Base-by-base conservation (phyloP, 2,113 vertebrate species). In the Regulus satrapa region DNA sequence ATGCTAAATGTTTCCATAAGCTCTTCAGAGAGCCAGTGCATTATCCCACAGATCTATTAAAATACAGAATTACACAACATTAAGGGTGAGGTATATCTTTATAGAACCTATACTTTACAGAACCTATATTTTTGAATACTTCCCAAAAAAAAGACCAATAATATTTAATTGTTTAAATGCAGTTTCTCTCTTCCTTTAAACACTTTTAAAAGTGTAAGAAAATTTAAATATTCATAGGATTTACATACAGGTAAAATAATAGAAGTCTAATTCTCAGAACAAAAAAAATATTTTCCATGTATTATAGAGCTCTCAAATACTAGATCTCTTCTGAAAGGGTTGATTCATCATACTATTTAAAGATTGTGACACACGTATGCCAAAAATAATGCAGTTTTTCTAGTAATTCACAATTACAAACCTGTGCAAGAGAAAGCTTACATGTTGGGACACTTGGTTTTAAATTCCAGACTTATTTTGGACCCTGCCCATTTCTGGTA, bases 261-360 rank as follows among this genome's bases (percentile, higher is more conserved):
- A 79, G 63, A 93, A 58, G 29, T 21, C 55, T 36, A 14, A 24
- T 77, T 91, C 62, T 88, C 56, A 62, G 73, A 89, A 93, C 46
- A 94, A 89, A 91, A 94, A 89, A 91, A 95, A 80, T 7, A 91
- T 79, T 88, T 95, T 26, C 40, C 18, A 11, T 17, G 48, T 67
- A 90, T 88, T 94, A 77, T 8, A 61, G 43, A 93, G 63, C 29
- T 61, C 54, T 85, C 3, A 5, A 80, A 69, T 69, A 52, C 55
- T 49, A 52, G 26, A 93, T 13, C 25, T 77, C 10, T 80, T 88
- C 51, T 85, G 74, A 96, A 93, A 84, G 79, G 51, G 36, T 85
- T 95, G 90, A 96, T 96, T 95, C 93, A 96, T 94, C 90, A 77
- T 31, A 77, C 55, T 90, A 0, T 86, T 96, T 90, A 94, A 95